Percentiles rank a stretch among this genome's conserved stretches.
These are phyloP conservation scores for Yponomeuta plumbellus DNA, from an alignment of 2,888 invertebrate species.

Conservation along the genomic window DNA sequence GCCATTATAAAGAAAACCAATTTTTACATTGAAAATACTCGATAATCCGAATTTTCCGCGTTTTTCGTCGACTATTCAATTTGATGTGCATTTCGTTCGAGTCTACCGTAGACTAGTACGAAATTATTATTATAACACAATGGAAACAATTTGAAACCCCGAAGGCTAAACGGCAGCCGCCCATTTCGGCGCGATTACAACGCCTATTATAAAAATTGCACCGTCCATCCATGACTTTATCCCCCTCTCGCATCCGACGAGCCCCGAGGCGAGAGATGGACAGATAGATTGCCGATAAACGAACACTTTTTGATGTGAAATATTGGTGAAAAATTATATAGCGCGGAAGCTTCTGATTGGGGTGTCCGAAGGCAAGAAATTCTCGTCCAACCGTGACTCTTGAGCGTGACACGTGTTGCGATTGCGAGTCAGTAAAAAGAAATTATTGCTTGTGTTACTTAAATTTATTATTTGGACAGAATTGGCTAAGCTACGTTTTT, in stretches of 20 bases:
- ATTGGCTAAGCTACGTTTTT: too few species aligned
- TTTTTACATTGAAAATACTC: too few species aligned
- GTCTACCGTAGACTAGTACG: too few species aligned
- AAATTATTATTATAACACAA: too few species aligned
- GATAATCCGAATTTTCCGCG: too few species aligned
- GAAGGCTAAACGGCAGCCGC: slow-evolving; percentile 24
- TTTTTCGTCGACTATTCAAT: too few species aligned
- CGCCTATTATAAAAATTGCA: slow-evolving; percentile 21
- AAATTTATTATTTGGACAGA: too few species aligned
- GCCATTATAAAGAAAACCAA: too few species aligned
- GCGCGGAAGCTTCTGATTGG: background rate
- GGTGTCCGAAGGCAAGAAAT: background rate
- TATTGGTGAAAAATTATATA: slow-evolving; percentile 25
- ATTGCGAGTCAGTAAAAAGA: too few species aligned
- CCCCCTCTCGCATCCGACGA: slow-evolving; percentile 7
- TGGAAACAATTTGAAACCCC: slow-evolving; percentile 18
- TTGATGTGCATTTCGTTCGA: too few species aligned
- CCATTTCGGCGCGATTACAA: slow-evolving; percentile 29
- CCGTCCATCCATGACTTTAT: slow-evolving; percentile 6
- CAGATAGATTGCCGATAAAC: slow-evolving; percentile 16
- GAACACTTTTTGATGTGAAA: slow-evolving; percentile 17
- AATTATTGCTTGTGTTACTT: too few species aligned
- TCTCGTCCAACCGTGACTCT: background rate
- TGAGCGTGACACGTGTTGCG: background rate
- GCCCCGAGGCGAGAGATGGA: slow-evolving; percentile 17